Evolutionary conservation across 2,797 vertebrate genomes (phyloP).

Genomic region (Chelidonichthys spinosus): DNA sequence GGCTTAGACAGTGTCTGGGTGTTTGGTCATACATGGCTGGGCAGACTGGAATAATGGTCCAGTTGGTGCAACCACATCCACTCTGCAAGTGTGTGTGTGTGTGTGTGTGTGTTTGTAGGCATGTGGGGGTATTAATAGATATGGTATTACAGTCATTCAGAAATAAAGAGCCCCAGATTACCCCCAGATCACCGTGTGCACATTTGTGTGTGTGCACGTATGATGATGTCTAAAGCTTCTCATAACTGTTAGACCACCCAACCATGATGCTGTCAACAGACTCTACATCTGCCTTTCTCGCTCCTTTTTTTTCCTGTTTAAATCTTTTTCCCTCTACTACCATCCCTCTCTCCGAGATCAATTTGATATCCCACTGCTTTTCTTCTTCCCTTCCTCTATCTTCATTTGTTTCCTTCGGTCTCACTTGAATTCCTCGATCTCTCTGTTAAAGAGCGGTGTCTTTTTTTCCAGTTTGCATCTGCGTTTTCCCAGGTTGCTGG

Average conservation of each 20-base stretch:
- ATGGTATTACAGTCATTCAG: slow-evolving; percentile 74
- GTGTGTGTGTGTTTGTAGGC: slow-evolving; percentile 13
- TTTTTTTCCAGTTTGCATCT: background rate
- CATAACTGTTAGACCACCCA: slow-evolving; percentile 27
- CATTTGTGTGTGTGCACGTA: slow-evolving; percentile 6
- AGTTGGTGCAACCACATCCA: slow-evolving; percentile 45
- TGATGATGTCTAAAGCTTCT: slow-evolving; percentile 44
- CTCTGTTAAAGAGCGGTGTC: background rate
- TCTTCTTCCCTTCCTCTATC: background rate
- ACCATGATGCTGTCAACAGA: slow-evolving; percentile 42
- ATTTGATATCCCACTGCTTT: background rate
- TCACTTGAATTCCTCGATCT: background rate
- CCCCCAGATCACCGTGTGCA: slow-evolving; percentile 4
- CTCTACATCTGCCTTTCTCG: slow-evolving; percentile 1
- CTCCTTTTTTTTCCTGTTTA: background rate
- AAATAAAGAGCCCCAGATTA: slow-evolving; percentile 70
- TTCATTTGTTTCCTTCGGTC: background rate
- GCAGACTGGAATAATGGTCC: slow-evolving; percentile 62
- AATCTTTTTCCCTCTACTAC: background rate
- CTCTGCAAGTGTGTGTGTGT: slow-evolving; percentile 3
- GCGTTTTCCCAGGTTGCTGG: background rate
- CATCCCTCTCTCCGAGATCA: background rate
- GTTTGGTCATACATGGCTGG: slow-evolving; percentile 63
- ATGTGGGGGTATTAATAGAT: slow-evolving; percentile 70
- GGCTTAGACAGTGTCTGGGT: slow-evolving; percentile 58